Evolutionary conservation across 2,797 vertebrate genomes (phyloP), one percentile per base, ranked within the genome.

Genomic region (Coreius guichenoti): DNA sequence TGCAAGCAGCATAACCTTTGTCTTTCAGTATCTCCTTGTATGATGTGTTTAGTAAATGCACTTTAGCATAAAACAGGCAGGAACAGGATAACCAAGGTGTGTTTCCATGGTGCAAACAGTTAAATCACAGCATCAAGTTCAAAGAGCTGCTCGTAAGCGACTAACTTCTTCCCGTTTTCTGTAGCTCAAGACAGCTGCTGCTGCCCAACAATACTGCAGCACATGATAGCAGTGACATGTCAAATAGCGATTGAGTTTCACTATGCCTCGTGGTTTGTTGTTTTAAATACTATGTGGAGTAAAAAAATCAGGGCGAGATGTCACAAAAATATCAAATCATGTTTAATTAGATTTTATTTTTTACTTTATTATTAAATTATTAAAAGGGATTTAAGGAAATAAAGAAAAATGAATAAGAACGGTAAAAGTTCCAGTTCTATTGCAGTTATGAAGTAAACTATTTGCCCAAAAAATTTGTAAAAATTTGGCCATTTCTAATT

Each of bases 181-280:
- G 74, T 31, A 31, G 70, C 77, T 75, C 26, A 80, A 84, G 69
- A 61, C 82, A 79, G 83, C 74, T 63, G 76, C 29, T 85, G n/a
- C 45, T n/a, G 65, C 31, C 49, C 36, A 75, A 58, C 67, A 31
- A n/a, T 43, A 39, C 63, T 86, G 61, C 33, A 36, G 39, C 19
- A 56, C 49, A 65, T 54, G 70, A 82, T 36, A 29, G 36, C 23
- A 51, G 36, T 81, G 79, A 70, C 33, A 63, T 33, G 11, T 54
- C 14, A 29, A 79, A 56, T 13, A 74, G 45, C 0, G 36, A 81
- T 70, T 58, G 3, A 51, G 23, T 82, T 82, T 82, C 83, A 82
- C 79, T 23, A 56, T 21, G 31, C n/a, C 58, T 61, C 65, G 43
- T 70, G 61, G 8, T 21, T 54, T 63, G 58, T 29, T 78, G 65